These are phyloP conservation scores for Callimorpha dominula DNA, from an alignment of 2,888 invertebrate species.

Conservation along the genomic window DNA sequence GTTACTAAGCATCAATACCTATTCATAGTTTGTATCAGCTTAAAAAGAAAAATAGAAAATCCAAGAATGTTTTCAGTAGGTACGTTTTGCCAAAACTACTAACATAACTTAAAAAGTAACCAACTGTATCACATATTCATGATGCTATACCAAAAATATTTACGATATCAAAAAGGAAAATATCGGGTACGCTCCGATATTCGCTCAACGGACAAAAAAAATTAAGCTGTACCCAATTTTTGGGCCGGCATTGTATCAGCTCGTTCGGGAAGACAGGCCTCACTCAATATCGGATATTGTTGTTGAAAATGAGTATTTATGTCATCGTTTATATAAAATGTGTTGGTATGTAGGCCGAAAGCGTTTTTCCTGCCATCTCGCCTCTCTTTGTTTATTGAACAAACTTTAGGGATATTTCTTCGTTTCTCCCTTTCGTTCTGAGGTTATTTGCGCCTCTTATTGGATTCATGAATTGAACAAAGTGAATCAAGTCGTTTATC, in stretches of 20 bases:
- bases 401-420: constrained; percentile 58
- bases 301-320: constrained; percentile 86
- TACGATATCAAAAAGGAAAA: constrained; percentile 55
- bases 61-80: neutral
- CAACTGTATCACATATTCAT: constrained; percentile 51
- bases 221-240: constrained; percentile 54
- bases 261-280: constrained; percentile 79
- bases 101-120: constrained; percentile 21
- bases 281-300: constrained; percentile 87
- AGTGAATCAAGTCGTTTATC: constrained; percentile 57
- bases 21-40: neutral
- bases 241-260: constrained; percentile 60
- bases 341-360: constrained; percentile 65
- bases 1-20: neutral
- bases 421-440: constrained; percentile 47
- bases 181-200: constrained; percentile 39
- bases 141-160: constrained; percentile 49
- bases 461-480: constrained; percentile 55
- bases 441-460: constrained; percentile 51
- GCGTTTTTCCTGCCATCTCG: constrained; percentile 65
- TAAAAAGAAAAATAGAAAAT: neutral
- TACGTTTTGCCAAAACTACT: constrained; percentile 4
- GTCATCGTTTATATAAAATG: constrained; percentile 85
- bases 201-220: constrained; percentile 51
- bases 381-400: constrained; percentile 62